Conservation (phyloP, 2,888 invertebrate genomes). For the Drosophila quasianomalipes region DNA sequence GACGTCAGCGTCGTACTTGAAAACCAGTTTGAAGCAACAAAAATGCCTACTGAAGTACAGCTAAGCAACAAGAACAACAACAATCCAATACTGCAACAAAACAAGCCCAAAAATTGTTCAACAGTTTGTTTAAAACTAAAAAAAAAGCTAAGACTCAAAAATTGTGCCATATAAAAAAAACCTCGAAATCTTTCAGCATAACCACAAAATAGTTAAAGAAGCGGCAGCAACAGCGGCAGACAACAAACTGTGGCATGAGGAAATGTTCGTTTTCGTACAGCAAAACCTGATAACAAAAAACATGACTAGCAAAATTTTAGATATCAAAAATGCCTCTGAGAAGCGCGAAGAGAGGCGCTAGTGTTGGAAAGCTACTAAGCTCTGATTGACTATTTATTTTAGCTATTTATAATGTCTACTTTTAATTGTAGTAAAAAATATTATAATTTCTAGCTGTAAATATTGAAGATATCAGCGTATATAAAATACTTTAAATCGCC, state of each 20-base stretch:
- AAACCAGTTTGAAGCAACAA: conserved; percentile 68
- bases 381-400: background rate
- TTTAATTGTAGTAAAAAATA: background rate
- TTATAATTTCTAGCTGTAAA: background rate
- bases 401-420: background rate
- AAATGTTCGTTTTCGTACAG: conserved; percentile 27
- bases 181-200: conserved; percentile 26
- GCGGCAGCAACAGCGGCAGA: background rate
- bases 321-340: background rate
- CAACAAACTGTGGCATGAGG: conserved; percentile 25
- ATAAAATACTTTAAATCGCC: background rate
- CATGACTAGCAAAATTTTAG: conserved; percentile 9
- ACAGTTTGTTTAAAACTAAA: conserved; percentile 23
- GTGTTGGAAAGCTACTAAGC: background rate
- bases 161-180: conserved; percentile 32
- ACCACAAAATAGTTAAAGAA: conserved; percentile 36
- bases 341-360: conserved; percentile 29
- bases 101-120: conserved; percentile 50
- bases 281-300: conserved; percentile 32
- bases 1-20: conserved; percentile 70
- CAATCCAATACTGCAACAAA: conserved; percentile 38
- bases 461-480: background rate
- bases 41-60: conserved; percentile 74
- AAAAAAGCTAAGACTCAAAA: conserved; percentile 13
- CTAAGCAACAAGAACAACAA: conserved; percentile 59